Evolutionary conservation across 2,113 vertebrate genomes (phyloP).

Genomic region (Pterophyllum scalare): DNA sequence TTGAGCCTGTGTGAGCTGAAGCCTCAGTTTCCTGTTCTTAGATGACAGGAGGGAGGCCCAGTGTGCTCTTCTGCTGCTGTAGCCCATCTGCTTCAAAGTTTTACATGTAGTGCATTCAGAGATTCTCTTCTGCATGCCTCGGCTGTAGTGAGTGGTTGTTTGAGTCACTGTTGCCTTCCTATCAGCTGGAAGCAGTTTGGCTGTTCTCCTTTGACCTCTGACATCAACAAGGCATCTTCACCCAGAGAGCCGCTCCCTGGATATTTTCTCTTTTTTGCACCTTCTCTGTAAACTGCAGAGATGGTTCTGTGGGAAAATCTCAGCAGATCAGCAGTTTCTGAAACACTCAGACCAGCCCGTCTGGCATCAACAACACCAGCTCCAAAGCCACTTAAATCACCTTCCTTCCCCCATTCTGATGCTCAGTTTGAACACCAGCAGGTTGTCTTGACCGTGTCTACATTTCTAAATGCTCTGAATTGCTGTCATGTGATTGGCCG

Average conservation of each 20-base stretch:
- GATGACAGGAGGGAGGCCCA: no score
- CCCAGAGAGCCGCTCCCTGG: neutral
- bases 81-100: no score
- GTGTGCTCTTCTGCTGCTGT: no score
- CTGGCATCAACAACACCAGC: neutral
- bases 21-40: neutral
- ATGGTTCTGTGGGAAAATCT: neutral
- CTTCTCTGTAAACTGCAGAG: neutral
- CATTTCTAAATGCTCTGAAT: neutral
- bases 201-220: neutral
- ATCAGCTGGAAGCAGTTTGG: neutral
- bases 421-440: neutral
- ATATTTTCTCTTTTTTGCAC: neutral
- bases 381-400: neutral
- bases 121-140: no score
- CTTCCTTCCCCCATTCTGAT: no score
- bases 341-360: neutral
- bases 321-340: neutral
- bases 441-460: neutral
- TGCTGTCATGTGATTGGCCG: neutral
- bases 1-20: neutral
- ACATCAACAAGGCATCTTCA: neutral
- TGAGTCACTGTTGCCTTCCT: neutral
- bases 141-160: neutral
- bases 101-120: no score